Evolutionary conservation across 2,797 vertebrate species (phyloP).

Genomic region (Pogoniulus pusillus): DNA sequence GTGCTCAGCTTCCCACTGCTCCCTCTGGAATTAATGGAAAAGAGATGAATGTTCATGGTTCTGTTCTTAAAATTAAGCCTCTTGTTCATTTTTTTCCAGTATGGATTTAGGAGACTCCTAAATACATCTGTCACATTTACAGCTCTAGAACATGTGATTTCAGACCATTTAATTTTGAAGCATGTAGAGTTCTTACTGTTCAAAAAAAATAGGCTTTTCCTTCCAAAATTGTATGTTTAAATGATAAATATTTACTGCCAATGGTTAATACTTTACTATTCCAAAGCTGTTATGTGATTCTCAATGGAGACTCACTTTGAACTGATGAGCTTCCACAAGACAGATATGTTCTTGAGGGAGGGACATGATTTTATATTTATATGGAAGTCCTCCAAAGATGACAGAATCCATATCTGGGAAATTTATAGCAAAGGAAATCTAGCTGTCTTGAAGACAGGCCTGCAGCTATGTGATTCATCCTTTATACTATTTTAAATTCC

Average conservation of each 20-base stretch:
- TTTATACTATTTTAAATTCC: not conserved
- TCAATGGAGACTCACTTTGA: not conserved
- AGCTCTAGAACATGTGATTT: not conserved
- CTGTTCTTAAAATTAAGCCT: not conserved
- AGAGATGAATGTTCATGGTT: accelerated
- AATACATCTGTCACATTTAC: not conserved
- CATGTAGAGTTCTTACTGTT: not conserved
- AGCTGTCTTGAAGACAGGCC: not conserved
- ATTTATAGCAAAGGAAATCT: not conserved
- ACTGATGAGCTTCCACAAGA: not conserved
- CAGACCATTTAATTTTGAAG: not conserved
- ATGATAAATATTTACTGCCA: not conserved
- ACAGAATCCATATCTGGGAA: not conserved
- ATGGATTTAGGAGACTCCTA: not conserved
- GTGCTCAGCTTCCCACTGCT: not conserved
- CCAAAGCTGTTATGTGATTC: not conserved
- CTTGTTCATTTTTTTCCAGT: not conserved
- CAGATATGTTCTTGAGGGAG: not conserved
- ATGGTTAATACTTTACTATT: not conserved
- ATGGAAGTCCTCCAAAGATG: not conserved
- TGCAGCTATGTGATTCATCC: conserved; percentile 15
- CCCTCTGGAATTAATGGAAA: not conserved
- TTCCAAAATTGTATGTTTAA: not conserved
- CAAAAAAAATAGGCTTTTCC: not conserved
- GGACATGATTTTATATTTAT: not conserved